A percentile compares a stretch with the other conserved stretches of the same genome.
Evolutionary conservation across 2,113 vertebrate species (phyloP).

Genomic region (Hylia prasina): DNA sequence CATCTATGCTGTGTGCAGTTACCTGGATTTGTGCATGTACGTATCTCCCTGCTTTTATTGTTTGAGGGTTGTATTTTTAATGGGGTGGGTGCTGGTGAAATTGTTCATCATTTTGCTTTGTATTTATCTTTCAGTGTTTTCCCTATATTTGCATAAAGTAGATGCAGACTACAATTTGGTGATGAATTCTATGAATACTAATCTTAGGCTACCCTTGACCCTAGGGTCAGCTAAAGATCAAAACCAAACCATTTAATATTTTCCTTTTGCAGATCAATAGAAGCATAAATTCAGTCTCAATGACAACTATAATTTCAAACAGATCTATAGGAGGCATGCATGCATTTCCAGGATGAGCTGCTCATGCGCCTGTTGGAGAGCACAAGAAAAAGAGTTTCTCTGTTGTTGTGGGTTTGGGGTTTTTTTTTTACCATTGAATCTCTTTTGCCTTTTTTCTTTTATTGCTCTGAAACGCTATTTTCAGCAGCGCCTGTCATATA

Average conservation of each 20-base stretch:
- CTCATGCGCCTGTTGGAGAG: conserved; percentile 69
- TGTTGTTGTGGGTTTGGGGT: conserved; percentile 49
- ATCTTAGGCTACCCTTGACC: conserved; percentile 99
- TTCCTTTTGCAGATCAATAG: conserved; percentile 97
- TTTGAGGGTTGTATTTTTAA: background rate
- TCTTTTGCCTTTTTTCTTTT: conserved; percentile 79
- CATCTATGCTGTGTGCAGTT: background rate
- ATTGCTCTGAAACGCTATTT: conserved; percentile 84
- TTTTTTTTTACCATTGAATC: conserved; percentile 74
- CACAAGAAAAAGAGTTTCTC: conserved; percentile 70
- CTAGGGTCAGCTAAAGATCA: conserved; percentile 90
- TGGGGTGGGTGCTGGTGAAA: conserved; percentile 10
- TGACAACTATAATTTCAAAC: conserved; percentile 99
- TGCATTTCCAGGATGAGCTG: conserved; percentile 73
- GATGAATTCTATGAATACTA: conserved; percentile 90
- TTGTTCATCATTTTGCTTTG: conserved; percentile 67
- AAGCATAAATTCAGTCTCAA: conserved; percentile 96
- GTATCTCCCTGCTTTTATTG: conserved; percentile 14
- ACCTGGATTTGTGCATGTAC: conserved; percentile 27
- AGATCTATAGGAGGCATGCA: conserved; percentile 89
- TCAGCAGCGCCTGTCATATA: conserved; percentile 85
- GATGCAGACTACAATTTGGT: conserved; percentile 79
- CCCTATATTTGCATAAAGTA: conserved; percentile 81
- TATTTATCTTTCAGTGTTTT: conserved; percentile 68
- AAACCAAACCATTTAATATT: conserved; percentile 98